A percentile compares a stretch with the other conserved stretches of the same genome.
phyloP scores from a whole-genome alignment of 2,797 vertebrate genomes.

The Monodelphis domestica region DNA sequence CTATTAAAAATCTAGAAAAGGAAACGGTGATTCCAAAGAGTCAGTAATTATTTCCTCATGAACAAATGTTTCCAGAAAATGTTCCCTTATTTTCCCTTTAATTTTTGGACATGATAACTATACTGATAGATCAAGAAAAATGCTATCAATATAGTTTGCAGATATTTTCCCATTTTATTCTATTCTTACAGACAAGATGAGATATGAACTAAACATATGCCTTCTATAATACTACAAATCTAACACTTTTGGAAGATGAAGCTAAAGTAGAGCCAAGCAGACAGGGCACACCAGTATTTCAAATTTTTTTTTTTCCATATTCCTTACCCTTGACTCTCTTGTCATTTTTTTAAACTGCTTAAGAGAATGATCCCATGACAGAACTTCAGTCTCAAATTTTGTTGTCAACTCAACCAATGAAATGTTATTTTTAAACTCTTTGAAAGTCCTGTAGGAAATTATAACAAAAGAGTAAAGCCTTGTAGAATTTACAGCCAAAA shows the following conservation, averaged over 20 bases:
- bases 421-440: conserved; percentile 81
- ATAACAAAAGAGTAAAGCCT: conserved; percentile 74
- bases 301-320: conserved; percentile 40
- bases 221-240: neutral
- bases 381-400: conserved; percentile 72
- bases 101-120: no score
- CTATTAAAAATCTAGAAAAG: neutral
- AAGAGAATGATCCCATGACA: conserved; percentile 68
- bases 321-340: conserved; percentile 27
- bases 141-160: neutral
- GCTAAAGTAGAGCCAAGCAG: conserved; percentile 32
- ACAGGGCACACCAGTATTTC: conserved; percentile 23
- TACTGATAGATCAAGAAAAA: no score
- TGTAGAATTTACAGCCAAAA: conserved; percentile 73
- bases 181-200: neutral
- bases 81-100: neutral
- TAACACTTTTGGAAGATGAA: neutral
- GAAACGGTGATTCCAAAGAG: neutral
- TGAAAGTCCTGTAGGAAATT: conserved; percentile 82
- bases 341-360: conserved; percentile 73
- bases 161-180: neutral
- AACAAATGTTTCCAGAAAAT: neutral
- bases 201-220: neutral
- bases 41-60: neutral
- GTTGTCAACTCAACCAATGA: conserved; percentile 73